These are phyloP conservation scores for Umimayanthus kanabou DNA, from an alignment of 92 coral and sea anemone species.

Conservation along the genomic window DNA sequence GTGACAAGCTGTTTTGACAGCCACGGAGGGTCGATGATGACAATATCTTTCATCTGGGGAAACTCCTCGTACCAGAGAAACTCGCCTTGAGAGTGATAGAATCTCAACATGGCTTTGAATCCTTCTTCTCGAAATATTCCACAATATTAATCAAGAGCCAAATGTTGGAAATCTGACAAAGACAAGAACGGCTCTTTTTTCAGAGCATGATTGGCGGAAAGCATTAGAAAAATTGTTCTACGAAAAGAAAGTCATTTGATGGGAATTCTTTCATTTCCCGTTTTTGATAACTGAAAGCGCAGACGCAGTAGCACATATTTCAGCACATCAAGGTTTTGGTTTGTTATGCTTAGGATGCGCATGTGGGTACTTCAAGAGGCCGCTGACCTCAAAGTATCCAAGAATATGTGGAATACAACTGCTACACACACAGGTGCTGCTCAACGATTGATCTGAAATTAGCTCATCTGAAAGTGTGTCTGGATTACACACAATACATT, in stretches of 20 bases:
- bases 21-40: conserved; percentile 40
- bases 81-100: conserved; percentile 2
- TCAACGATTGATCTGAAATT: neutral
- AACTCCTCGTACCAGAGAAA: conserved; percentile 27
- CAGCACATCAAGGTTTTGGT: conserved; percentile 1
- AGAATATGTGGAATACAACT: conserved; percentile 28
- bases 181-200: conserved; percentile 1
- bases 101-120: conserved; percentile 28
- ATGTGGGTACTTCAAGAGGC: neutral
- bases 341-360: neutral
- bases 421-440: neutral
- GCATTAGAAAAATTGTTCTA: neutral
- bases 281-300: neutral
- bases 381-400: conserved; percentile 46
- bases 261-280: conserved; percentile 4
- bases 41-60: conserved; percentile 33
- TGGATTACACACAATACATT: conserved; percentile 15
- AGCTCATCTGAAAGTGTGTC: conserved; percentile 4
- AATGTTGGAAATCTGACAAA: neutral
- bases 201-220: neutral
- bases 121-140: neutral
- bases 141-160: neutral
- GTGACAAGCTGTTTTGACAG: neutral
- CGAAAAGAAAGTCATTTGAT: conserved; percentile 3
- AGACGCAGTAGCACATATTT: neutral